Base-by-base conservation (phyloP, 2,797 vertebrate species). In the Enteromius mattozi region DNA sequence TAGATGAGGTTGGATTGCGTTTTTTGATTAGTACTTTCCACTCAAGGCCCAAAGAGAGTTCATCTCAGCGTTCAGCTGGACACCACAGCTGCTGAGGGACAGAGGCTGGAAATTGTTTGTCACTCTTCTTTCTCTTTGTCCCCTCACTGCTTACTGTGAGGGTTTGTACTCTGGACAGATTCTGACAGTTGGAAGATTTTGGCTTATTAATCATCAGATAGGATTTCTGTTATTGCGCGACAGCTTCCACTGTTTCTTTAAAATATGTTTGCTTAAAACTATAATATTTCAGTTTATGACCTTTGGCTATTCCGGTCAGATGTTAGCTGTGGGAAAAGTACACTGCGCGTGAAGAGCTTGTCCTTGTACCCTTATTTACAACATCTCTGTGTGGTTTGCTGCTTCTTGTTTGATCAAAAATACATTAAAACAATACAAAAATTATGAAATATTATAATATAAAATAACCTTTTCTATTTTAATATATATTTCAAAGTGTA, bases 21-120 rank as follows among this genome's bases (percentile, higher is more conserved):
- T 83, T 88, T 80, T 49, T 86, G 81, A 81, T 80, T 69, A 88
- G 82, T 75, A 86, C 71, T 89, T 89, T 87, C 84, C 88, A 84
- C 81, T 84, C 68, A 21, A 54, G 81, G 81, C 82, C 86, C 19
- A 66, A 54, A 81, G 66, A 79, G 83, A 84, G 83, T 83, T 85
- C 66, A 71, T 80, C 42, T 21, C 61, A 66, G 81, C n/a, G 40
- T 81, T 82, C 81, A 51, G 33, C 30, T 65, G 42, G 59, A 75
- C 21, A 35, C 45, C 21, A 76, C 83, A 85, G 77, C 81, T 87
- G 87, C 85, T 16, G 35, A 77, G 71, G 69, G 80, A 66, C 40
- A 1, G 2, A 21, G 70, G n/a, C 75, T 88, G 85, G 72, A 86
- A 86, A 88, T 19, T 63, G 35, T 77, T 66, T 42, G 37, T 76